These are phyloP conservation scores for Aviceda subcristata DNA, from an alignment of 2,113 vertebrate genomes.

Conservation along the genomic window DNA sequence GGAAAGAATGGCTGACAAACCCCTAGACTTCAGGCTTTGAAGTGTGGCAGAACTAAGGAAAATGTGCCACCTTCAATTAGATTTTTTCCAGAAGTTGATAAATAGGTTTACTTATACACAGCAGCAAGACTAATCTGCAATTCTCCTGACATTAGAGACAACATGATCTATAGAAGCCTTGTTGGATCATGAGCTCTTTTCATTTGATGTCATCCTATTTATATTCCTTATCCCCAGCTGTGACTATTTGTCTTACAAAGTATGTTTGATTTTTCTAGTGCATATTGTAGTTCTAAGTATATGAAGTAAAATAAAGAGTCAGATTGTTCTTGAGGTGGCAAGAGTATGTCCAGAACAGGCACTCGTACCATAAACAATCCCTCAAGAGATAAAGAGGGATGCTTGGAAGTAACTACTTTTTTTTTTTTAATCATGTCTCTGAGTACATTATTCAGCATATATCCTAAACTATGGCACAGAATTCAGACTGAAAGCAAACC, in stretches of 20 bases:
- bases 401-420: background rate
- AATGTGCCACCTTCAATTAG: conserved; percentile 50
- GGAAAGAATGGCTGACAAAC: conserved; percentile 4
- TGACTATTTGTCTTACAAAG: conserved; percentile 56
- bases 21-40: conserved; percentile 1
- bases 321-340: conserved; percentile 20
- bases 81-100: conserved; percentile 56
- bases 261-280: conserved; percentile 29
- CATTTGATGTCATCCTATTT: conserved; percentile 61
- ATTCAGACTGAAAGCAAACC: background rate
- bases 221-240: conserved; percentile 44
- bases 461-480: background rate
- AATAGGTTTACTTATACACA: conserved; percentile 56
- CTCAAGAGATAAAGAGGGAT: background rate
- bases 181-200: conserved; percentile 57
- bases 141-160: conserved; percentile 56
- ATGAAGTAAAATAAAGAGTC: conserved; percentile 13
- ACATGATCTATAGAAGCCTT: conserved; percentile 48
- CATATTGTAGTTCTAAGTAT: background rate
- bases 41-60: conserved; percentile 26
- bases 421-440: background rate
- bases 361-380: background rate
- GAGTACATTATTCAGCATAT: background rate
- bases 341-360: background rate
- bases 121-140: conserved; percentile 56